Evolutionary conservation across 2,797 vertebrate genomes (phyloP).

Genomic region (Mus spretus): DNA sequence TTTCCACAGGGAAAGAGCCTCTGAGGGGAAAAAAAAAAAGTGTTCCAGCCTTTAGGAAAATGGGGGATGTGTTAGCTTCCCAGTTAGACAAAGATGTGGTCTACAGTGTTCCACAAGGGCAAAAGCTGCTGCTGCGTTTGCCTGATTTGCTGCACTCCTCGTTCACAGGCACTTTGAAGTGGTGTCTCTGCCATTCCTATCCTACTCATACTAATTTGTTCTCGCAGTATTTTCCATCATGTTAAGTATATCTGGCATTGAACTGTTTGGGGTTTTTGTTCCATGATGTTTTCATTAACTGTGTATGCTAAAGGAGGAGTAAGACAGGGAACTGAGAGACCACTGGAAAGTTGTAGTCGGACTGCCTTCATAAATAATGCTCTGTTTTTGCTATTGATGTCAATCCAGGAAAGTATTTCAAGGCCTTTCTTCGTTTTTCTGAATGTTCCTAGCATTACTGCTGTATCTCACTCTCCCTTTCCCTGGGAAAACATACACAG

Average conservation of each 20-base stretch:
- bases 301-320: conserved; percentile 61
- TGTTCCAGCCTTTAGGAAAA: not conserved
- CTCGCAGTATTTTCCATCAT: conserved; percentile 56
- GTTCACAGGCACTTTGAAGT: not conserved
- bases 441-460: not conserved
- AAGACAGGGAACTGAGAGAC: conserved; percentile 71
- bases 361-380: conserved; percentile 70
- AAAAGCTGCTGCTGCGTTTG: conserved; percentile 47
- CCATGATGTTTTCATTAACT: conserved; percentile 79
- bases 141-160: not conserved
- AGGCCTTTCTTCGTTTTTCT: conserved; percentile 66
- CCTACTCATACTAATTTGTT: conserved; percentile 9
- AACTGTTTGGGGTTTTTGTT: conserved; percentile 67
- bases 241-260: conserved; percentile 56
- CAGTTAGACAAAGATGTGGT: conserved; percentile 3
- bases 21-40: not conserved
- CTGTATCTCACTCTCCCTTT: not conserved
- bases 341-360: conserved; percentile 73
- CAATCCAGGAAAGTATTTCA: conserved; percentile 73
- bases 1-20: conserved; percentile 72
- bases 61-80: not conserved
- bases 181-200: conserved; percentile 14
- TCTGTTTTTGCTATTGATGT: conserved; percentile 69
- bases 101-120: not conserved
- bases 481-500: conserved; percentile 43